Conservation (phyloP, 2,888 invertebrate genomes). For the Drosophila subsilvestris region DNA sequence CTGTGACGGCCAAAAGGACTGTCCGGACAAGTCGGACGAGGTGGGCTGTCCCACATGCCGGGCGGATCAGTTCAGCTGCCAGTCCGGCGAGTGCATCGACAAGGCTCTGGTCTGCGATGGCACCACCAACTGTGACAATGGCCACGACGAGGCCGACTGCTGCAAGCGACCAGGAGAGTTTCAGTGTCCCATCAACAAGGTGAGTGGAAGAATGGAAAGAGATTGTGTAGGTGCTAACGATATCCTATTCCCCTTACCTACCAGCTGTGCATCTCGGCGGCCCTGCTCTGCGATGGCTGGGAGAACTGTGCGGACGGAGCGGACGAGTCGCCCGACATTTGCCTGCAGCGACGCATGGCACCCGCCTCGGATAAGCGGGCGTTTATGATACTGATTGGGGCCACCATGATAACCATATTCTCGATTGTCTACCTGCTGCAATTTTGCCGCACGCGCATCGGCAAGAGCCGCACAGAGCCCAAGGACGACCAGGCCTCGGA, state of each 20-base stretch:
- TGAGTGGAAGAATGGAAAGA: conserved; percentile 28
- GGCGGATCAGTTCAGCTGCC: conserved; percentile 87
- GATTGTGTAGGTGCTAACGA: too few species aligned
- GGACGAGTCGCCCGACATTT: conserved; percentile 89
- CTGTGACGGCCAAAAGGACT: conserved; percentile 91
- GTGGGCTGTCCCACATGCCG: conserved; percentile 89
- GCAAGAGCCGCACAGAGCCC: conserved; percentile 85
- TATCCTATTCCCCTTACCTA: neutral
- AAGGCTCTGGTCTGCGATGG: conserved; percentile 87
- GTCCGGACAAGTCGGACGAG: conserved; percentile 93
- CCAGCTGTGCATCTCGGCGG: conserved; percentile 87
- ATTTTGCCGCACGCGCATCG: conserved; percentile 85
- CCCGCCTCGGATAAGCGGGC: conserved; percentile 85
- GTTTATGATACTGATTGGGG: conserved; percentile 86
- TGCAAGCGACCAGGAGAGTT: conserved; percentile 87
- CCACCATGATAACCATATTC: conserved; percentile 86
- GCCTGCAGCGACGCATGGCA: conserved; percentile 85
- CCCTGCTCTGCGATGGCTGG: conserved; percentile 90
- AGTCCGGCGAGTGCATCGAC: conserved; percentile 87
- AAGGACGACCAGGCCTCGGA: conserved; percentile 88
- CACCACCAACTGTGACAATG: conserved; percentile 88
- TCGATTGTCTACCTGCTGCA: conserved; percentile 85
- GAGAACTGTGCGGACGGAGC: conserved; percentile 92
- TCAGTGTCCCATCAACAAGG: conserved; percentile 89
- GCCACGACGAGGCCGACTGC: conserved; percentile 88